These are phyloP conservation scores for Rhinolophus sinicus DNA, from an alignment of 2,113 vertebrate species.

Conservation along the genomic window DNA sequence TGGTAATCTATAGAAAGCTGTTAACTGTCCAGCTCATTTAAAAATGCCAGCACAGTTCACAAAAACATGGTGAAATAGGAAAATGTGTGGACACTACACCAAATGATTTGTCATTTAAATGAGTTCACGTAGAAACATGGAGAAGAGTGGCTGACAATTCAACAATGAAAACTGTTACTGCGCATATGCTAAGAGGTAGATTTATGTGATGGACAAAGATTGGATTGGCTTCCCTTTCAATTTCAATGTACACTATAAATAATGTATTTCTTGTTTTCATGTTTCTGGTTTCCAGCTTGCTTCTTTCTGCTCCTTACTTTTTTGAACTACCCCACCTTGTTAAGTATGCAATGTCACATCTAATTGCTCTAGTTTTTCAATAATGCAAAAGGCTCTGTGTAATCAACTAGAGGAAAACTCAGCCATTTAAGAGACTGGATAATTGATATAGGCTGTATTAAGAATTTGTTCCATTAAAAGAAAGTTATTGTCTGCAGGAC, in stretches of 20 bases:
- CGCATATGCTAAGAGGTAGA: neutral
- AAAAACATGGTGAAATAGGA: neutral
- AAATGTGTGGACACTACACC: neutral
- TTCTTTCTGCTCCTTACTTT: neutral
- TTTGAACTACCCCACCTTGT: neutral
- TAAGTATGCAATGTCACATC: neutral
- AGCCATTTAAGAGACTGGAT: neutral
- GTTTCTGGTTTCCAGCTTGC: neutral
- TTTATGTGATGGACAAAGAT: neutral
- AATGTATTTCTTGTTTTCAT: neutral
- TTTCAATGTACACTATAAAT: neutral
- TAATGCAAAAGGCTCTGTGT: neutral
- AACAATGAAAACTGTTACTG: neutral
- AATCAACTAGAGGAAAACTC: neutral
- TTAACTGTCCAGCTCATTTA: neutral
- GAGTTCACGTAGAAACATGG: neutral
- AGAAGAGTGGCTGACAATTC: neutral
- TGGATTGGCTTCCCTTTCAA: neutral
- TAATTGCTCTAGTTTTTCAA: slow-evolving; percentile 10
- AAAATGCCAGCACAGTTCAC: slow-evolving; percentile 1
- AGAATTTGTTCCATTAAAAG: slow-evolving; percentile 35
- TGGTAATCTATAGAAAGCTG: neutral
- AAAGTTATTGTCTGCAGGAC: neutral
- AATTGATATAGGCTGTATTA: neutral
- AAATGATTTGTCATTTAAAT: neutral